Percentiles rank a stretch among this genome's conserved stretches.
These are phyloP conservation scores for Botia kubotai DNA, from an alignment of 2,797 vertebrate species.

Conservation along the genomic window DNA sequence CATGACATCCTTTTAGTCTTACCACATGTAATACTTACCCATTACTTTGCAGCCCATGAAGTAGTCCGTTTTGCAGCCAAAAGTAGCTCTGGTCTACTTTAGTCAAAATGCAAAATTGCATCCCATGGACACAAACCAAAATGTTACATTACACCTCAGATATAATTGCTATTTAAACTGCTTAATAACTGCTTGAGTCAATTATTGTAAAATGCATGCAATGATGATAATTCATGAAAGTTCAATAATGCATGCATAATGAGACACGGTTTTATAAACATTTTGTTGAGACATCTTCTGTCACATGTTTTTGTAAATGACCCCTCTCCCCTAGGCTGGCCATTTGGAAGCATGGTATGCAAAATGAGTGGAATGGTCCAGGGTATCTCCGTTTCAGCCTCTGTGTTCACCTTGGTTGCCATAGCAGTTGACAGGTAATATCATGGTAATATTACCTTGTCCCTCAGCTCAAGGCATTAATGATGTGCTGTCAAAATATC, in stretches of 20 bases:
- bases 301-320: background rate
- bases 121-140: background rate
- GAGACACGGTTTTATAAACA: background rate
- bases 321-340: constrained; percentile 74
- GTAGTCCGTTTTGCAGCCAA: background rate
- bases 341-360: constrained; percentile 83
- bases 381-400: constrained; percentile 91
- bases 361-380: constrained; percentile 92
- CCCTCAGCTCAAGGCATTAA: background rate
- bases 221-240: background rate
- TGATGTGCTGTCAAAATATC: background rate
- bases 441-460: constrained; percentile 11
- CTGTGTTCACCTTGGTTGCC: constrained; percentile 92
- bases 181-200: background rate
- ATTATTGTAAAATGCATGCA: background rate
- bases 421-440: constrained; percentile 91
- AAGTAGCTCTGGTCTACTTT: background rate
- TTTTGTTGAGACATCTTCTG: background rate
- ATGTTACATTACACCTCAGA: background rate
- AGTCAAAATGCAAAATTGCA: background rate
- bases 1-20: too few species aligned
- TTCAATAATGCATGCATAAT: background rate
- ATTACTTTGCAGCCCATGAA: background rate
- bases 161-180: background rate
- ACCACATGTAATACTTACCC: background rate